Base-by-base conservation (phyloP, 53 echinoderm and acorn worm genomes). In the Crossaster papposus region DNA sequence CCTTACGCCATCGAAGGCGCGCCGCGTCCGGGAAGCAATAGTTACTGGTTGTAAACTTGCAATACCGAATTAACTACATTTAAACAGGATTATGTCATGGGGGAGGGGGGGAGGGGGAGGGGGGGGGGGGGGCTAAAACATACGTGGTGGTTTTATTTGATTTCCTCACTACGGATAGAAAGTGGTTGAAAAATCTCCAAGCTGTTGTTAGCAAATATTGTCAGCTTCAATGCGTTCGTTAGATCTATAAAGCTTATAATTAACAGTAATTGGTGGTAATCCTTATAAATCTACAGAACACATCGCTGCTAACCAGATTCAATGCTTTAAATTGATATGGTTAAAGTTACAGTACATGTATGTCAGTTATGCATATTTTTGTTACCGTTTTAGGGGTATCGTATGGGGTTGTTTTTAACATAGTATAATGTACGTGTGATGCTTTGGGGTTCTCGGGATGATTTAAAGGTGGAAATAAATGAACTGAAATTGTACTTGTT, bases 41-140 rank as follows among this genome's bases (percentile, higher is more conserved):
- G 65, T 83, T 65, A 83, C 65, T 83, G 70, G 28, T 83, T 83
- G 83, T 70, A 83, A n/a, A 37, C 83, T 34, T 83, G 64, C 70
- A 68, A 83, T 70, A 17, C 5, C n/a, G n/a, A 83, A 83, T 83
- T 83, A 70, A 83, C 23, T 70, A 38, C 68, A 83, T 83, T 83
- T 83, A 34, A 14, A 14, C 68, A 11, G 26, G 38, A 36, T 83
- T 83, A 58, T 20, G 22, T 54, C 33, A 81, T 65, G 23, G 52
- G 18, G 77, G 36, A 14, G 44, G 10, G 8, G 3, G 26, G 10
- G 26, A 9, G 38, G 38, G 31, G 31, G 8, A 4, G 33, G 36
- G 23, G 38, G 14, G 11, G 36, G 70, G 65, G 12, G 12, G 12
- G 58, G 12, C 17, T 58, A 14, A 58, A 17, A 14, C 58, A 58